These are phyloP conservation scores for Magallana ariakensis DNA, from an alignment of 1,140 invertebrate genomes.

Conservation along the genomic window DNA sequence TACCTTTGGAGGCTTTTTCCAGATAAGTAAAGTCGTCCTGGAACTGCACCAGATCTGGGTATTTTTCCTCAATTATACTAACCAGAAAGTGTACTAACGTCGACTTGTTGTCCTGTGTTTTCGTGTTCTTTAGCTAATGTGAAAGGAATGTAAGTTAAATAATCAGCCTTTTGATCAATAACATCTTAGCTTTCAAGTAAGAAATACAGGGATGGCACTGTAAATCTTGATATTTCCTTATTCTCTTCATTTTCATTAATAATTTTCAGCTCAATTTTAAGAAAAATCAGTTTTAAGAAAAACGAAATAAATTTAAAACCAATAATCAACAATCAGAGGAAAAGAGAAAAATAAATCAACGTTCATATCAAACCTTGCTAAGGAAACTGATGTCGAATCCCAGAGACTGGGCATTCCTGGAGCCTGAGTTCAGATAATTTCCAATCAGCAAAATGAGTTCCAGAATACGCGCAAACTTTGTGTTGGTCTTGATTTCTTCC, in stretches of 20 bases:
- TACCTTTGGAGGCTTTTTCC: slow-evolving; percentile 81
- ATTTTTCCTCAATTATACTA: slow-evolving; percentile 92
- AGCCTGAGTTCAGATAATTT: slow-evolving; percentile 97
- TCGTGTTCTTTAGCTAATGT: slow-evolving; percentile 92
- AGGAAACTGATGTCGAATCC: slow-evolving; percentile 98
- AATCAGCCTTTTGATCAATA: too few species aligned
- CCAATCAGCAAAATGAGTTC: slow-evolving; percentile 94
- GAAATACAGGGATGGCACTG: too few species aligned
- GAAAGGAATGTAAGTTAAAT: slow-evolving; percentile 3
- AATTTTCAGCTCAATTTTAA: too few species aligned
- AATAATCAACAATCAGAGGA: slow-evolving; percentile 52
- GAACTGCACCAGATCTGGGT: slow-evolving; percentile 91
- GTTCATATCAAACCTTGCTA: slow-evolving; percentile 86
- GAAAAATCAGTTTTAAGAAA: too few species aligned
- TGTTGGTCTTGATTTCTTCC: slow-evolving; percentile 94
- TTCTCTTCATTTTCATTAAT: too few species aligned
- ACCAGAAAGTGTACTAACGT: slow-evolving; percentile 96
- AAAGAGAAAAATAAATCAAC: too few species aligned
- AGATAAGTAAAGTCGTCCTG: slow-evolving; percentile 92
- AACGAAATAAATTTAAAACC: background rate
- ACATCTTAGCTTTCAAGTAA: too few species aligned
- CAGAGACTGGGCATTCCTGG: slow-evolving; percentile 94
- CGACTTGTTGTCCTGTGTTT: slow-evolving; percentile 94
- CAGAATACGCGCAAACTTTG: slow-evolving; percentile 94
- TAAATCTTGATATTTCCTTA: too few species aligned